Evolutionary conservation across 2,113 vertebrate species (phyloP), one percentile per base, ranked within the genome.

Genomic region (Seriola aureovittata): DNA sequence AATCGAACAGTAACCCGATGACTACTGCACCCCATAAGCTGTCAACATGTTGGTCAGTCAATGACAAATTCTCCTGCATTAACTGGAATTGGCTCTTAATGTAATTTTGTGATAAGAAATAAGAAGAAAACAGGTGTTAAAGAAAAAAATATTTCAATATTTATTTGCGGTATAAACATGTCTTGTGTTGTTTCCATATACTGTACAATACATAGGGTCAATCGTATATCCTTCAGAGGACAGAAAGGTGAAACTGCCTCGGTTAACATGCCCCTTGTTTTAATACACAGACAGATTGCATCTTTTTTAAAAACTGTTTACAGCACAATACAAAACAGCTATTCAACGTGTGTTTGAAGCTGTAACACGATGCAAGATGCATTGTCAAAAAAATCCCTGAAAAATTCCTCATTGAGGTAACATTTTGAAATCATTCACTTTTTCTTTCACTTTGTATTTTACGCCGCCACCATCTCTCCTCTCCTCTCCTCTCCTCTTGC

Each of bases 81-180:
- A 19, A 54, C 32, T 64, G 8, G 4, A 57, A 40, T 11, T 34
- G 4, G 62, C 8, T 13, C 4, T 40, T 32, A 2, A 46, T 54
- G 64, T 5, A 1, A 19, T 38, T 34, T 69, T 23, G 42, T 23
- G 40, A 8, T 21, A 13, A 79, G 8, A 58, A 88, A 78, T 38
- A 84, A 87, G 93, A 87, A 77, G 91, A 82, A 88, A 80, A 91
- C 57, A 75, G 69, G 0, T 94, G 84, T 91, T 98, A 98, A 97
- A 97, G 96, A 97, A 99, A 98, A 94, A 98, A 99, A 99, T 99
- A 98, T 96, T 97, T 97, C 94, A 93, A 95, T 95, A 96, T 99
- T 99, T 99, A 99, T 99, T 99, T 97, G 96, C 95, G 93, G 97
- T 99, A 99, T 97, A 98, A 99, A 98, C 97, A 98, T 96, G 96